Evolutionary conservation across 1,140 invertebrate species (phyloP).

Genomic region (Stenopsyche tienmushanensis): DNA sequence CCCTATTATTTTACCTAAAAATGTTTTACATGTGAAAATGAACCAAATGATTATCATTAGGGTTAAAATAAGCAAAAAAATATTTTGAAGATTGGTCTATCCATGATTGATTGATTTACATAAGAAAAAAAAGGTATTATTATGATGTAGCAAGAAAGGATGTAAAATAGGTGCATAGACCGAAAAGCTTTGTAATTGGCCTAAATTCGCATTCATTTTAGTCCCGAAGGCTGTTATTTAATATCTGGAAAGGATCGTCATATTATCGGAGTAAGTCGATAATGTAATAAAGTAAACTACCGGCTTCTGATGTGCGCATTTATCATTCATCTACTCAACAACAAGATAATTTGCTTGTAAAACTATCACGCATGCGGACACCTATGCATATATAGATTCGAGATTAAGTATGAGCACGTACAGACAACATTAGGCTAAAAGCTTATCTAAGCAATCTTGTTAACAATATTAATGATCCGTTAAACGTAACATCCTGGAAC

Average conservation of each 20-base stretch:
- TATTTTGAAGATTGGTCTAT: no score
- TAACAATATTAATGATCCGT: conserved; percentile 30
- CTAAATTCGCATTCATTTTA: background rate
- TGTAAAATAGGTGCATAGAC: background rate
- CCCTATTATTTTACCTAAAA: no score
- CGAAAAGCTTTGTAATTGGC: background rate
- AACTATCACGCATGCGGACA: background rate
- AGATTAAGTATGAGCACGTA: conserved; percentile 20
- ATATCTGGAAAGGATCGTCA: background rate
- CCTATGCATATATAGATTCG: no score
- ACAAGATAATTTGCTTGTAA: background rate
- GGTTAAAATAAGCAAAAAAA: no score
- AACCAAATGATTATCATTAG: no score
- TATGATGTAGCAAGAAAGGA: no score
- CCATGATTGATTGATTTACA: no score
- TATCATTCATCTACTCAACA: background rate
- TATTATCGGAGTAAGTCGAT: background rate
- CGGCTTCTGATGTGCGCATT: background rate
- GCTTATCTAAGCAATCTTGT: conserved; percentile 25
- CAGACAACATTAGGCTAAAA: conserved; percentile 13
- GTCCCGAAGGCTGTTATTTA: background rate
- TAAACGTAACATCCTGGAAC: conserved; percentile 23
- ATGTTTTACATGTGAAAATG: no score
- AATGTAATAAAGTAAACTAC: background rate
- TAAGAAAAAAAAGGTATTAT: no score